phyloP scores from a whole-genome alignment of 2,113 vertebrate genomes.

The Odocoileus hemionus region DNA sequence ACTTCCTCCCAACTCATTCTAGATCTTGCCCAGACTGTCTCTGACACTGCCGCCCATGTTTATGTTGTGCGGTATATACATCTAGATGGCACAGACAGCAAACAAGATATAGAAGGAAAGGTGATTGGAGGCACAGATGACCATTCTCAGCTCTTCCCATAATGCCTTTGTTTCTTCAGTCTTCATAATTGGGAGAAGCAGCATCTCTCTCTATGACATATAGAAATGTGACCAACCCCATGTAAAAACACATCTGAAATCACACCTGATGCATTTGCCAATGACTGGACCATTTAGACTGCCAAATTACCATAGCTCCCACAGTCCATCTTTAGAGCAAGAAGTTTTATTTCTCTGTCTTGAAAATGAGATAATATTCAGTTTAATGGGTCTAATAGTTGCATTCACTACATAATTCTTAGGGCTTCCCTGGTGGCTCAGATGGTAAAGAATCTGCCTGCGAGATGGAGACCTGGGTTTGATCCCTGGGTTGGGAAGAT shows the following conservation, averaged over 20 bases:
- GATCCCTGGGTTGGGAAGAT: background rate
- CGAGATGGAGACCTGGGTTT: background rate
- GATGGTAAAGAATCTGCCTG: background rate
- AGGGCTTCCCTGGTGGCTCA: background rate
- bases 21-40: background rate
- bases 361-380: background rate
- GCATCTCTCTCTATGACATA: background rate
- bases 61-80: background rate
- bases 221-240: background rate
- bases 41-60: background rate
- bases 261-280: background rate
- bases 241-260: background rate
- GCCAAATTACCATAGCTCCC: background rate
- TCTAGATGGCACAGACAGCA: background rate
- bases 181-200: background rate
- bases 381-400: background rate
- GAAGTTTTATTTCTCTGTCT: background rate
- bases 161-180: background rate
- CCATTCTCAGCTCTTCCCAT: background rate
- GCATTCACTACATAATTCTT: background rate
- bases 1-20: background rate
- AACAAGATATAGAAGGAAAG: background rate
- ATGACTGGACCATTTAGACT: background rate
- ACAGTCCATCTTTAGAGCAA: background rate
- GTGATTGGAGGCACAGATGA: background rate